Base-by-base conservation (phyloP, 2,888 invertebrate species). In the Zonitis immaculata region DNA sequence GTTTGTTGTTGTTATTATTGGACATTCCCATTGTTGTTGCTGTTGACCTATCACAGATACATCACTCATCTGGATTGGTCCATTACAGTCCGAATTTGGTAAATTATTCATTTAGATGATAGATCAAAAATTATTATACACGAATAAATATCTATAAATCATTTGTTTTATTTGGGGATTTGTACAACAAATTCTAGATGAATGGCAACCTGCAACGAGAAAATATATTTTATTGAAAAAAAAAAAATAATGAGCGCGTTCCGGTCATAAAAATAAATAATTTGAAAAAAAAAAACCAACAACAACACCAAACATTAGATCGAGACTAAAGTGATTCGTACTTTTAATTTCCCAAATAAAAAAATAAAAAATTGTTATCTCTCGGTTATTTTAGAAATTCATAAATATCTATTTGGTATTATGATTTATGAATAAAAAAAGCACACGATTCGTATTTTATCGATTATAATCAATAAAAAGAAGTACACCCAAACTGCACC, bases 11-110 rank as follows among this genome's bases (percentile, higher is more conserved):
- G 61, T 48, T 32, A n/a, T n/a, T n/a, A n/a, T n/a, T 12, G 30
- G 30, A 48, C 59, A 63, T 55, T 64, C 65, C 65, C 63, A 69
- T 32, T 56, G 59, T 28, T 64, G 65, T 32, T 56, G 59, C 27
- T 64, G 65, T 45, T 57, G 58, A 43, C 65, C 66, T 54, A 59
- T 65, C 50, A 59, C 63, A 49, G 63, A 60, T 39, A 65, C 65
- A 49, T 63, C 66, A 56, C 63, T 61, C 67, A 66, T 69, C 57
- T 61, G 65, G 47, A 64, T 62, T 48, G 65, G 65, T 58, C 63
- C 63, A 54, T 66, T 62, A 52, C 61, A 62, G 49, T 66, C 65
- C 22, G 55, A 42, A 20, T 50, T 57, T 47, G 45, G 45, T 51
- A 50, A 27, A 35, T 54, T 57, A 50, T 54, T 49, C 56, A 55